Percentiles rank a stretch among this genome's conserved stretches.
Evolutionary conservation across 2,113 vertebrate species (phyloP).

Genomic region (Polypterus bichir): DNA sequence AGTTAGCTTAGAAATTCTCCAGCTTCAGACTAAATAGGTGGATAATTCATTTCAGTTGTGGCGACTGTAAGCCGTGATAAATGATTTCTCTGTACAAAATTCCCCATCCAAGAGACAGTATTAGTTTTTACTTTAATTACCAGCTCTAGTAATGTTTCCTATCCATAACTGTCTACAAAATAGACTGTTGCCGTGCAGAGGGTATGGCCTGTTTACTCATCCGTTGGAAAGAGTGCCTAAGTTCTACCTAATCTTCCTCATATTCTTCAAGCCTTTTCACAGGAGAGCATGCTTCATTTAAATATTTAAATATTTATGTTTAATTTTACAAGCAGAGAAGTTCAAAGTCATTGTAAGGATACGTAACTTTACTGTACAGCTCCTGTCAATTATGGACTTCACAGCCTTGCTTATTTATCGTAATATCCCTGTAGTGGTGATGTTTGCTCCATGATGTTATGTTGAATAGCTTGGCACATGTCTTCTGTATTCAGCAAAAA

Average conservation of each 20-base stretch:
- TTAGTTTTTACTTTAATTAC: slow-evolving; percentile 99
- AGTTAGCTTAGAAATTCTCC: slow-evolving; percentile 16
- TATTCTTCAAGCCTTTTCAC: slow-evolving; percentile 42
- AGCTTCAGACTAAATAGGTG: slow-evolving; percentile 52
- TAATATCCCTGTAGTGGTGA: slow-evolving; percentile 8
- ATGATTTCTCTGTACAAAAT: slow-evolving; percentile 76
- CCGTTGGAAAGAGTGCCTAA: slow-evolving; percentile 62
- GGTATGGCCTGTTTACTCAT: slow-evolving; percentile 90
- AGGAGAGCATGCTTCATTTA: slow-evolving; percentile 79
- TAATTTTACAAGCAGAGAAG: slow-evolving; percentile 57
- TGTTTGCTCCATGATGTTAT: slow-evolving; percentile 15
- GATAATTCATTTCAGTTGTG: slow-evolving; percentile 75
- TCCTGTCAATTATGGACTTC: slow-evolving; percentile 21
- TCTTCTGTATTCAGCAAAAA: slow-evolving; percentile 21
- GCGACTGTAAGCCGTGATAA: slow-evolving; percentile 69
- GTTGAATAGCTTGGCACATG: slow-evolving; percentile 29
- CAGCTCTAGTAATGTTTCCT: slow-evolving; percentile 86
- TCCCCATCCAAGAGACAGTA: slow-evolving; percentile 81
- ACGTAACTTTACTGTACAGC: slow-evolving; percentile 51
- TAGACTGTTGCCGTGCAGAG: slow-evolving; percentile 81
- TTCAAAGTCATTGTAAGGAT: slow-evolving; percentile 88
- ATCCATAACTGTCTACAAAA: slow-evolving; percentile 92
- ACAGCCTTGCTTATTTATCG: slow-evolving; percentile 21
- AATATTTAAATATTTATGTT: slow-evolving; percentile 95
- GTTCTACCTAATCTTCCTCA: slow-evolving; percentile 57